Evolutionary conservation across 2,888 invertebrate genomes (phyloP), one percentile per base, ranked within the genome.

Genomic region (Stegana nigrithorax): DNA sequence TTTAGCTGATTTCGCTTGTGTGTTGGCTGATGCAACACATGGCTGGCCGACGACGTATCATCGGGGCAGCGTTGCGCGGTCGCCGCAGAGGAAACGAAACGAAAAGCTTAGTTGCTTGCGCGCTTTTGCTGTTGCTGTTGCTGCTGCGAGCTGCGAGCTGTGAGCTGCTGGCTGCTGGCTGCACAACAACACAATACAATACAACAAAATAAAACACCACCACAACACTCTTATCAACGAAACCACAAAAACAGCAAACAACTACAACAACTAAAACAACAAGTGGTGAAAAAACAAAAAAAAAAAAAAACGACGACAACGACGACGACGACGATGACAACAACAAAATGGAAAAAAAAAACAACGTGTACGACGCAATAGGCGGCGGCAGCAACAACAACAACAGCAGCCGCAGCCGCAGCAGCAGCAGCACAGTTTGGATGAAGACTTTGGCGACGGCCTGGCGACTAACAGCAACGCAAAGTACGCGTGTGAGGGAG

Each of bases 1-100:
- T 55, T 55, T 55, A n/a, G 32, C 23, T 55, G 32, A 55, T 21
- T 55, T 55, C 19, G 29, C 10, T 45, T 50, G 25, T n/a, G 12
- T 50, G 53, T 76, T 71, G 76, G 76, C 75, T 75, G 75, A 75
- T 75, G 75, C 75, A 78, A 75, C 78, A 74, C 67, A 65, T 66
- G 62, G 50, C 56, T 7, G 17, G n/a, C n/a, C n/a, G n/a, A n/a
- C n/a, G n/a, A n/a, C n/a, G n/a, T n/a, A n/a, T n/a, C n/a, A n/a
- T n/a, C n/a, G n/a, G n/a, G n/a, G n/a, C n/a, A n/a, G n/a, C n/a
- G n/a, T n/a, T n/a, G n/a, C n/a, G n/a, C n/a, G n/a, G n/a, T n/a
- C n/a, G n/a, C n/a, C n/a, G n/a, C n/a, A n/a, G n/a, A n/a, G 39
- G 14, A 8, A 17, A 17, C 12, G 39, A 10, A n/a, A 39, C 6